Evolutionary conservation across 2,888 invertebrate genomes (phyloP).

Genomic region (Drosophila niveifrons): DNA sequence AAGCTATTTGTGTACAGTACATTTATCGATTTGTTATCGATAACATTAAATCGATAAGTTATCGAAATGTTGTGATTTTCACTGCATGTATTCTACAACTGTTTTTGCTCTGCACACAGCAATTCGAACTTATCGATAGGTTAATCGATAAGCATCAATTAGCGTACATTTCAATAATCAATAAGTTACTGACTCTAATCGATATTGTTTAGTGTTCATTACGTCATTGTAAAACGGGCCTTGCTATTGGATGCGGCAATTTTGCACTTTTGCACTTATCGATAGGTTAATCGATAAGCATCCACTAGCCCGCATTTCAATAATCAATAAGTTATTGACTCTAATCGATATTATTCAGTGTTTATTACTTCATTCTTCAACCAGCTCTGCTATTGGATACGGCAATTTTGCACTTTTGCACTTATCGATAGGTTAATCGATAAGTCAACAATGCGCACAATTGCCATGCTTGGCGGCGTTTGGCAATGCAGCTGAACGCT

Average conservation of each 20-base stretch:
- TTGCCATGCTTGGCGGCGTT: neutral
- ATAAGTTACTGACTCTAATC: too few species aligned
- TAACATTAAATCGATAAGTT: neutral
- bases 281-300: constrained; percentile 4
- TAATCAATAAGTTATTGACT: too few species aligned
- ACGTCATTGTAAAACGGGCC: too few species aligned
- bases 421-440: constrained; percentile 12
- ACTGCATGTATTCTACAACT: too few species aligned
- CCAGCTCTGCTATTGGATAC: too few species aligned
- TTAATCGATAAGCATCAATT: neutral
- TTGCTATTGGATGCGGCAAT: too few species aligned
- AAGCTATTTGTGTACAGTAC: neutral
- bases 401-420: neutral
- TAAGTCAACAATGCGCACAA: neutral
- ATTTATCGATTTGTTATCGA: neutral
- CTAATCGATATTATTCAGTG: too few species aligned
- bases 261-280: neutral
- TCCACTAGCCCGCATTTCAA: neutral
- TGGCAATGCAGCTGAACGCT: constrained; percentile 18
- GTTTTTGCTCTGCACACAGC: too few species aligned
- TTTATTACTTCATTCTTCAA: too few species aligned
- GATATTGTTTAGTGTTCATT: too few species aligned
- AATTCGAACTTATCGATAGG: neutral
- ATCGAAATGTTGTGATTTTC: neutral
- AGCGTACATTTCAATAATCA: too few species aligned